Base-by-base conservation (phyloP, 2,888 invertebrate genomes). In the Cabera pusaria region DNA sequence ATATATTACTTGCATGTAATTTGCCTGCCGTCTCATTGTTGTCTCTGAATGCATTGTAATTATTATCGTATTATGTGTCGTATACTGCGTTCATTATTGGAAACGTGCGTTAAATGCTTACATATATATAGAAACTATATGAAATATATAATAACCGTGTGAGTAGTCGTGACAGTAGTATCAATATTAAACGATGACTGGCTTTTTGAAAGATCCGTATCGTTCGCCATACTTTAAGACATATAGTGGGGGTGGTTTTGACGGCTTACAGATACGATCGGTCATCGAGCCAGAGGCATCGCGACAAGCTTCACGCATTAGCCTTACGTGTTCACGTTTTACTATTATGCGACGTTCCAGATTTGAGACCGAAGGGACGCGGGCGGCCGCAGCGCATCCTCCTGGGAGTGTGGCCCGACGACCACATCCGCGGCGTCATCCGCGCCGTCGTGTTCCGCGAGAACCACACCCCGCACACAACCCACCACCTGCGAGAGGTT, bases 341-440 rank as follows among this genome's bases (percentile, higher is more conserved):
- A 86, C 78, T 82, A 72, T 85, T 85, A 73, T 76, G 82, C 72
- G 71, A 63, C 60, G 57, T 90, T 89, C 59, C 91, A 93, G 96
- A 97, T 91, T 90, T 97, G 74, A 91, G 97, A 66, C 97, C 97
- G 21, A 97, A 97, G 83, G 97, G 97, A 28, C 91, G 97, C 64
- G 97, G 97, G 16, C 90, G 97, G 54, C 97, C 97, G 10, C 97
- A 97, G 76, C 92, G 97, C 72, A 97, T 97, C 74, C 90, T 97
- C 56, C 89, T 97, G 55, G 97, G 97, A 47, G 95, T 96, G 45
- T 97, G 97, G 97, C 97, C 97, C 5, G 97, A 97, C 81, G 97
- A 97, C 74, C 97, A 97, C 83, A 97, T 97, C 77, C 94, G 96
- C 71, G 96, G 96, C 48, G 97, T 97, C 35, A 97, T 97, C 68